Conservation (phyloP, 2,888 invertebrate species). For the Chloroclystis v-ata region DNA sequence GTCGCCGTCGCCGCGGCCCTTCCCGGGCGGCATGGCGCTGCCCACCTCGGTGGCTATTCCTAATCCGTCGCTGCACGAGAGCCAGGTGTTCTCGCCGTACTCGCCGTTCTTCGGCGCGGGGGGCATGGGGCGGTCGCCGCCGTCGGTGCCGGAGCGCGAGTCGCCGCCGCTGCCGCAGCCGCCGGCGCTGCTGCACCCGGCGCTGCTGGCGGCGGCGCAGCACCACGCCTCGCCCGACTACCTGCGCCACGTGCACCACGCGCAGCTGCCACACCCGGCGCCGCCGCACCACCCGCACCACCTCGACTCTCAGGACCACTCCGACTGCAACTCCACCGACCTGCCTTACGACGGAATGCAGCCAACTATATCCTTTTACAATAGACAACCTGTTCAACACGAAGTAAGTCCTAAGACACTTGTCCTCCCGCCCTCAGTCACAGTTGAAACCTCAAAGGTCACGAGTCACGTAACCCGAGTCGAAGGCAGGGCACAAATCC, state of each 20-base stretch:
- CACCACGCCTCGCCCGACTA: conserved; percentile 91
- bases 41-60: conserved; percentile 98
- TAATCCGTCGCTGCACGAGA: conserved; percentile 96
- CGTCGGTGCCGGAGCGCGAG: conserved; percentile 84
- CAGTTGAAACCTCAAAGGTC: conserved; percentile 21
- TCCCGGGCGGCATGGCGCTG: conserved; percentile 91
- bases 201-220: conserved; percentile 88
- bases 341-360: conserved; percentile 94
- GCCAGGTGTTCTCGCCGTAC: conserved; percentile 94
- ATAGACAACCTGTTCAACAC: conserved; percentile 51
- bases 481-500: conserved; percentile 41
- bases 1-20: conserved; percentile 86
- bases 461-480: conserved; percentile 37
- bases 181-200: conserved; percentile 90
- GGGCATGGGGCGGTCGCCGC: conserved; percentile 75
- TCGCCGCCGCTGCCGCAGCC: conserved; percentile 91
- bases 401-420: not conserved
- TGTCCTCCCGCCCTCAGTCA: conserved; percentile 2
- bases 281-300: conserved; percentile 85
- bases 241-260: conserved; percentile 81
- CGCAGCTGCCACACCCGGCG: conserved; percentile 84
- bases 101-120: conserved; percentile 90
- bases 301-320: conserved; percentile 92
- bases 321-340: conserved; percentile 94
- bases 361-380: conserved; percentile 96